Base-by-base conservation (phyloP, 2,113 vertebrate genomes). In the Cyanistes caeruleus region DNA sequence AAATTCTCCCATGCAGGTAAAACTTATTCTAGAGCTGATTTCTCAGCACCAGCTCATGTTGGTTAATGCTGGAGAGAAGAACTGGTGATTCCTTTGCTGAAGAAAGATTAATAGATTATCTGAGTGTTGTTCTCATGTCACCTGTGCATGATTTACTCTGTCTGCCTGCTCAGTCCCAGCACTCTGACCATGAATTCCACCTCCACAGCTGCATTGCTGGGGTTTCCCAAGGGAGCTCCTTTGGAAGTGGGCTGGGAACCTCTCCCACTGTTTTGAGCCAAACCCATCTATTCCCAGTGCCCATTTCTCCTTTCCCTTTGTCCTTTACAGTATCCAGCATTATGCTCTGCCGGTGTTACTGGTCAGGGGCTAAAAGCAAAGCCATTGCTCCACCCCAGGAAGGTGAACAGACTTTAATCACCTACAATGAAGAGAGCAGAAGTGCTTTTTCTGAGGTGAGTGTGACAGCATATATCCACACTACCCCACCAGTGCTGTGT, bases 381-480 rank as follows among this genome's bases (percentile, higher is more conserved):
- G 2, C 4, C 17, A 8, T n/a, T 6, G 2, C 75, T 37, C 69
- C 4, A 5, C 11, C 1, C 23, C 87, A 84, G 27, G 77, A 67
- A 9, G 95, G 97, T 37, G 93, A 92, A 59, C 97, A 98, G 95
- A 96, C 96, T 39, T 93, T 97, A 44, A 91, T 97, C 17, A 23
- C 7, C 2, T 98, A 90, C 37, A 98, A 95, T 1, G 77, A 89
- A 9, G 96, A 97, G 73, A 90, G 97, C 18, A 59, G 72, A 69
- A 87, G 28, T 9, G 8, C 23, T 21, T 59, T 87, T 15, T 55
- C 44, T 67, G 87, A 95, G 87, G 97, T 95, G 85, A 84, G 63
- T 39, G 63, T 39, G 30, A 41, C 59, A 84, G 43, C 12, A 11
- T 5, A 5, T 28, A 60, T 56, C 67, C 62, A 62, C 20, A 16